Percentiles rank a stretch among this genome's conserved stretches.
Evolutionary conservation across 2,113 vertebrate genomes (phyloP).

Genomic region (Gymnobelideus leadbeateri): DNA sequence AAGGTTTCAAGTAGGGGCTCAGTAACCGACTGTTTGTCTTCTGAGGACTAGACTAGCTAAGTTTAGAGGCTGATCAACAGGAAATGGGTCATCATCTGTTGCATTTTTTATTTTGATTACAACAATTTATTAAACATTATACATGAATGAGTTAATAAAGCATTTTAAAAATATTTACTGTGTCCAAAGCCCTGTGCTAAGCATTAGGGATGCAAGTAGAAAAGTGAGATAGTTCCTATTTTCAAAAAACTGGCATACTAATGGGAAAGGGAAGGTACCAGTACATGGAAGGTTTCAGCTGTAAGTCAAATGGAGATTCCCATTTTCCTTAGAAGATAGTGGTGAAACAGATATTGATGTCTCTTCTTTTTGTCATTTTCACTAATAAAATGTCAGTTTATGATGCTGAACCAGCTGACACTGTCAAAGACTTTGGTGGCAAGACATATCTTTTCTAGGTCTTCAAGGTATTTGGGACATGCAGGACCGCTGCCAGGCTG

Average conservation of each 20-base stretch:
- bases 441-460: neutral
- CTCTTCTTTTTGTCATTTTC: neutral
- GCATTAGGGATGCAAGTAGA: neutral
- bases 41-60: neutral
- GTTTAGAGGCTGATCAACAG: neutral
- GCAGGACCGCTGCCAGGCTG: neutral
- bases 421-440: neutral
- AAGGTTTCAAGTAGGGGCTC: neutral
- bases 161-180: neutral
- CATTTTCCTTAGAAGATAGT: neutral
- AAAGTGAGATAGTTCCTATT: neutral
- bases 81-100: neutral
- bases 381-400: neutral
- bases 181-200: neutral
- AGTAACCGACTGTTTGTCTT: neutral
- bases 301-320: neutral
- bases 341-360: neutral
- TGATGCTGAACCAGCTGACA: neutral
- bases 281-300: neutral
- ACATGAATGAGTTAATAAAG: neutral
- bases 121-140: neutral
- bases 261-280: neutral
- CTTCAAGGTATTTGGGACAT: neutral
- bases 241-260: neutral
- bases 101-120: neutral